Evolutionary conservation across 2,888 invertebrate genomes (phyloP).

Genomic region (Lycophotia porphyrea): DNA sequence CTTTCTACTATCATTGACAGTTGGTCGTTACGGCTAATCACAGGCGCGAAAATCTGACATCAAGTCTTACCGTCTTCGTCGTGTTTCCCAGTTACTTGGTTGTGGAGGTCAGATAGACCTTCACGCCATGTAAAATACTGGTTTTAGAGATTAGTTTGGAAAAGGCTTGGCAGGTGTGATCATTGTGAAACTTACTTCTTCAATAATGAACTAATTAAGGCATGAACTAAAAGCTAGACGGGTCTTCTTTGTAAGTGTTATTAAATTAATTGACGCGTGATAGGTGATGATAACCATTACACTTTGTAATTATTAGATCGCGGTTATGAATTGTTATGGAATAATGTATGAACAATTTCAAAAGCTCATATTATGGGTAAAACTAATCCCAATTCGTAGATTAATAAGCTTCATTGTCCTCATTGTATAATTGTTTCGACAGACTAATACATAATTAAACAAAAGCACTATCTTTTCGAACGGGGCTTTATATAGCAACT

Average conservation of each 20-base stretch:
- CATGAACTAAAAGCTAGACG: not conserved
- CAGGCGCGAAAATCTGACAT: not conserved
- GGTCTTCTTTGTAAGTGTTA: not conserved
- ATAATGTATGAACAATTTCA: slow-evolving; percentile 15
- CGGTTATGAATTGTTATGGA: no score
- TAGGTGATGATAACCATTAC: slow-evolving; percentile 3
- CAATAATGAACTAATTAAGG: not conserved
- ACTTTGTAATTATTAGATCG: not conserved
- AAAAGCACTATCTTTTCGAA: slow-evolving; percentile 53
- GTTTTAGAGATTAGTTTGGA: not conserved
- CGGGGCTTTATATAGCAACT: slow-evolving; percentile 74
- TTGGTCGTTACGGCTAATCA: not conserved
- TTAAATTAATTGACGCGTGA: not conserved
- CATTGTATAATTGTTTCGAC: slow-evolving; percentile 22
- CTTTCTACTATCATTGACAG: slow-evolving; percentile 9
- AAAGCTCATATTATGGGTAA: not conserved
- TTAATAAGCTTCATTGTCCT: slow-evolving; percentile 13
- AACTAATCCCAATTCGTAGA: not conserved
- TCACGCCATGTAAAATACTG: not conserved
- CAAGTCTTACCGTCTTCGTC: not conserved
- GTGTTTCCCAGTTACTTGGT: not conserved
- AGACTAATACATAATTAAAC: slow-evolving; percentile 51
- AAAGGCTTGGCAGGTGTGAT: not conserved
- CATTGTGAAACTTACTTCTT: not conserved
- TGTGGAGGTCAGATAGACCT: no score